Percentiles rank a stretch among this genome's conserved stretches.
These are phyloP conservation scores for Pseudococcus viburni DNA, from an alignment of 2,888 invertebrate genomes.

Conservation along the genomic window DNA sequence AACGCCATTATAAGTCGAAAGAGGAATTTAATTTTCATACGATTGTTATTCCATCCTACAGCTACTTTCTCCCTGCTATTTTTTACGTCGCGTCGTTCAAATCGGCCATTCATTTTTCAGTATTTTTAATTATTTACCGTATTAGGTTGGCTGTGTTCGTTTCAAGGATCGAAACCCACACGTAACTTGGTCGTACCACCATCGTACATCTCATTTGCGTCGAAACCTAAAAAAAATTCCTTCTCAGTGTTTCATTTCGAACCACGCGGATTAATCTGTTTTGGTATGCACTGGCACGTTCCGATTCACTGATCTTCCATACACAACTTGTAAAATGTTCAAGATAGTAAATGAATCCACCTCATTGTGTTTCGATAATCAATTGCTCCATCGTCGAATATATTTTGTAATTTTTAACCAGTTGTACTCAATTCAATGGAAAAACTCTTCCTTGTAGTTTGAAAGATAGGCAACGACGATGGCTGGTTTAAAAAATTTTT, in stretches of 20 bases:
- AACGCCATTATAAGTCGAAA: neutral
- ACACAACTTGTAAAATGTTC: neutral
- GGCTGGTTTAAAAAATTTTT: too few relatives aligned
- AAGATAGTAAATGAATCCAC: neutral
- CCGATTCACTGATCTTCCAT: conserved; percentile 30
- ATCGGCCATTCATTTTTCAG: neutral
- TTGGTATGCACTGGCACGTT: conserved; percentile 46
- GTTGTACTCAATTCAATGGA: too few relatives aligned
- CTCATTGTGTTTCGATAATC: neutral
- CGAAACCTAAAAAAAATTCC: neutral
- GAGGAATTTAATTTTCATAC: conserved; percentile 2
- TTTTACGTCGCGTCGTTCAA: neutral
- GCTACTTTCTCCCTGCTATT: neutral
- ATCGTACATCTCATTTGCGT: neutral
- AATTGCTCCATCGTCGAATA: neutral
- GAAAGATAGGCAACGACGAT: neutral
- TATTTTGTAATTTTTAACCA: too few relatives aligned
- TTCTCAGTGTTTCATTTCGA: too few relatives aligned
- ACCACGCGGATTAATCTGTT: neutral
- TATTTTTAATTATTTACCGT: neutral
- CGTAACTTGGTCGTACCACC: neutral
- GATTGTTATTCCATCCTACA: neutral
- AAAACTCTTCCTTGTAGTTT: too few relatives aligned
- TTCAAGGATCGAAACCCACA: conserved; percentile 11
- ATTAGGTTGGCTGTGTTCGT: neutral